These are phyloP conservation scores for Petromus typicus DNA, from an alignment of 2,113 vertebrate species.

Conservation along the genomic window DNA sequence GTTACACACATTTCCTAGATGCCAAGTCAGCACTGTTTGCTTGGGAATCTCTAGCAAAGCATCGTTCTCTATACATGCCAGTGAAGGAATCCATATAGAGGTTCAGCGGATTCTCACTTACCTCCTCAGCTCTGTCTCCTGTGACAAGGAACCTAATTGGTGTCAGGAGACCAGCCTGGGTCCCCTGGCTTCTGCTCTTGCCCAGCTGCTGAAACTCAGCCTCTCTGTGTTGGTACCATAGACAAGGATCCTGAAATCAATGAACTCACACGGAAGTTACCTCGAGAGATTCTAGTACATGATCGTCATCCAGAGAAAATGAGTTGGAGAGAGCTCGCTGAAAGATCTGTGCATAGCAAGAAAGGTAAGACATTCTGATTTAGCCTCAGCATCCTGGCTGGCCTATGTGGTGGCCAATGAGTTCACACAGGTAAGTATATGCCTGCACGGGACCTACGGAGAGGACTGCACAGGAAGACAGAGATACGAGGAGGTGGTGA, in stretches of 20 bases:
- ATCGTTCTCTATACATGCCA: background rate
- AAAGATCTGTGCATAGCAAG: fast-evolving
- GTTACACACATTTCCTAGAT: background rate
- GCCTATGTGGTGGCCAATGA: background rate
- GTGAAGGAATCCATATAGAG: background rate
- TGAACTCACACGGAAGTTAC: background rate
- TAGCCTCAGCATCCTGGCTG: fast-evolving
- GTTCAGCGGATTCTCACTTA: background rate
- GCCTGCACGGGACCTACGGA: background rate
- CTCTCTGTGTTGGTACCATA: background rate
- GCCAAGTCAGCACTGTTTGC: background rate
- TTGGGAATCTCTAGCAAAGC: background rate
- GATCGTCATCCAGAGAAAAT: fast-evolving
- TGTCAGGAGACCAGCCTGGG: too few relatives aligned
- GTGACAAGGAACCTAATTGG: too few relatives aligned
- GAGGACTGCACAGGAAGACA: too few relatives aligned
- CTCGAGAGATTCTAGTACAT: background rate
- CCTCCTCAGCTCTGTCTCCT: background rate
- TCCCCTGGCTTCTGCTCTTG: too few relatives aligned
- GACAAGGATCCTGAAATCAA: too few relatives aligned
- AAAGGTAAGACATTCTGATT: background rate
- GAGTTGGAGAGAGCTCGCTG: fast-evolving
- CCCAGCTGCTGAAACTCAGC: too few relatives aligned
- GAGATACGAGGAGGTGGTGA: too few relatives aligned
- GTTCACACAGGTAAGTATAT: too few relatives aligned